Base-by-base conservation (phyloP, 2,797 vertebrate genomes). In the Cynodonichthys magdalenae region DNA sequence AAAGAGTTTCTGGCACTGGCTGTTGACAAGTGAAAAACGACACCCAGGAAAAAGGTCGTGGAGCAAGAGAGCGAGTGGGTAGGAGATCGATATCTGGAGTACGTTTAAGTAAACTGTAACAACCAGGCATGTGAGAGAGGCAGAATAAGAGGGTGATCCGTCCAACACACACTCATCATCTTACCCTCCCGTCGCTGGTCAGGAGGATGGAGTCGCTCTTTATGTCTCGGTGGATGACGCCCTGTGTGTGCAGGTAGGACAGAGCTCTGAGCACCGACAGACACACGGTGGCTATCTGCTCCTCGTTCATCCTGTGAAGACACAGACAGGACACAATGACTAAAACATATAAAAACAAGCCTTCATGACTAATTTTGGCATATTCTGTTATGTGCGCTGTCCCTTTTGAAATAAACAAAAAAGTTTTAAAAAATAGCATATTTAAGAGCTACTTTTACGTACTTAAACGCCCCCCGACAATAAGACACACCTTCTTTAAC, bases 191-290 rank as follows among this genome's bases (percentile, higher is more conserved):
- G 0, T 99, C 97, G 1, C 96, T 98, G 58, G 97, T 99, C 67
- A 99, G 95, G 36, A 99, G 95, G 81, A 99, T 99, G 61, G 97
- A 98, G 89, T 99, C 97, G 5, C 97, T 98, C 89, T 99, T 99
- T 77, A 99, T 98, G 91, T 99, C 97, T 0, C 97, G 93, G 93
- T 99, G 97, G 89, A 98, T 99, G 79, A 99, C 97, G 2, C 97
- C 97, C 89, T 99, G 97, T 14, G 94, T 96, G 91, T 99, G 97
- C 77, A 99, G 95, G 86, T 98, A 98, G 59, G 95, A 96, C 74
- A 99, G 92, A 1, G 97, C 97, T 82, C 93, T 95, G 75, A 99
- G 92, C 77, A 99, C 97, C 0, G 97, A 98, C 82, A 99, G 69
- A 81, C 97, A 99, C 61, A 99, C 97, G 0, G 97, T 97, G 1